Evolutionary conservation across 1,140 invertebrate species (phyloP).

Genomic region (Mycetomoellerius zeteki): DNA sequence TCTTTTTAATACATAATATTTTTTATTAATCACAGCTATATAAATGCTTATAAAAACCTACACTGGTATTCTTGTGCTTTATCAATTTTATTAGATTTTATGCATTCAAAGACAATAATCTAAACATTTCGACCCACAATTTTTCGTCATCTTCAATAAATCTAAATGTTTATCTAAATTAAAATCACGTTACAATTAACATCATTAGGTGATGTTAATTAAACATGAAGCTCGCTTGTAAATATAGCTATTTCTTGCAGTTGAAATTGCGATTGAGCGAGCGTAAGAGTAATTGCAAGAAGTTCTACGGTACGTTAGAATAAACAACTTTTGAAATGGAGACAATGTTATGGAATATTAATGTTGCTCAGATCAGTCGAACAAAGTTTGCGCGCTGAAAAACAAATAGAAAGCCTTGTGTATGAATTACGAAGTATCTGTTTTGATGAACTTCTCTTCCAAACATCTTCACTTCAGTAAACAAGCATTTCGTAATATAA

Average conservation of each 20-base stretch:
- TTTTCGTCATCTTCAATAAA: too few relatives aligned
- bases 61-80: too few relatives aligned
- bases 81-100: too few relatives aligned
- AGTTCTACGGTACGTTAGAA: slow-evolving; percentile 34
- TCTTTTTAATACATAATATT: background rate
- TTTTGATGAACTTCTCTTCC: slow-evolving; percentile 39
- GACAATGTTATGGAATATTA: slow-evolving; percentile 55
- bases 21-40: background rate
- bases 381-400: slow-evolving; percentile 40
- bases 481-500: slow-evolving; percentile 27
- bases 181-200: background rate
- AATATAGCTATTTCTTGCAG: slow-evolving; percentile 22
- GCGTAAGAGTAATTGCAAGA: slow-evolving; percentile 23
- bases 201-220: slow-evolving; percentile 36
- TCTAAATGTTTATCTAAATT: too few relatives aligned
- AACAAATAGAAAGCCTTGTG: slow-evolving; percentile 32
- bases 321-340: slow-evolving; percentile 57
- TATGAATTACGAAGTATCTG: background rate
- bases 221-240: slow-evolving; percentile 33
- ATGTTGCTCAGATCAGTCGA: slow-evolving; percentile 48
- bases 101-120: too few relatives aligned
- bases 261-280: background rate
- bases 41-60: too few relatives aligned
- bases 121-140: too few relatives aligned
- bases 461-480: slow-evolving; percentile 5